Percentiles rank a stretch among this genome's conserved stretches.
These are phyloP conservation scores for Anthonomus grandis DNA, from an alignment of 1,140 invertebrate species.

Conservation along the genomic window DNA sequence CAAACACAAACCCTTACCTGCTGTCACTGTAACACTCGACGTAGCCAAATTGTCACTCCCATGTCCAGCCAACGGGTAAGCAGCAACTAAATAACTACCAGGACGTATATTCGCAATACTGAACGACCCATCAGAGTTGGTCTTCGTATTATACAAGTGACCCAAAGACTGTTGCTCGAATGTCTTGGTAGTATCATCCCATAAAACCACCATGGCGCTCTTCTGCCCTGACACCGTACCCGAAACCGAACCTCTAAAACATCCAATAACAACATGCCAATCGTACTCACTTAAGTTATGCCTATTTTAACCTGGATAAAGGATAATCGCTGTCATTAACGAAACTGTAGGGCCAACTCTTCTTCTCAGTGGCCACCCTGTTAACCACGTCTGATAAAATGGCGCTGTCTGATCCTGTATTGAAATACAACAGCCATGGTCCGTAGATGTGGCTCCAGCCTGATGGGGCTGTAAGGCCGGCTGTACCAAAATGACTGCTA, in stretches of 20 bases:
- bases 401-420: conserved; percentile 10
- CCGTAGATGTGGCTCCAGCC: conserved; percentile 19
- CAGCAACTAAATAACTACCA: conserved; percentile 5
- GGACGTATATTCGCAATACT: conserved; percentile 3
- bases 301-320: conserved; percentile 3
- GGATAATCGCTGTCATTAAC: conserved; percentile 11
- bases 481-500: conserved; percentile 18
- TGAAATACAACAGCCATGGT: conserved; percentile 15
- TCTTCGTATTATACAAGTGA: conserved; percentile 1
- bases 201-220: conserved; percentile 2
- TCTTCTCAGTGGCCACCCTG: conserved; percentile 1
- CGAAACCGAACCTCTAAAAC: conserved; percentile 9
- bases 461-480: conserved; percentile 3
- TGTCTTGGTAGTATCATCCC: conserved; percentile 3
- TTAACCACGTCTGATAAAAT: conserved; percentile 5
- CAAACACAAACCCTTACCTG: neutral
- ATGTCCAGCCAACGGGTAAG: conserved; percentile 7
- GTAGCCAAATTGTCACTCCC: conserved; percentile 9
- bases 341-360: conserved; percentile 9
- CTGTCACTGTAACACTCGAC: conserved; percentile 7
- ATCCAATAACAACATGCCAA: too few relatives aligned
- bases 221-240: conserved; percentile 7
- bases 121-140: conserved; percentile 5
- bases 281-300: neutral
- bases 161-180: conserved; percentile 5